These are phyloP conservation scores for Leptopilina drosophilae DNA, from an alignment of 2,888 invertebrate genomes.

Conservation along the genomic window DNA sequence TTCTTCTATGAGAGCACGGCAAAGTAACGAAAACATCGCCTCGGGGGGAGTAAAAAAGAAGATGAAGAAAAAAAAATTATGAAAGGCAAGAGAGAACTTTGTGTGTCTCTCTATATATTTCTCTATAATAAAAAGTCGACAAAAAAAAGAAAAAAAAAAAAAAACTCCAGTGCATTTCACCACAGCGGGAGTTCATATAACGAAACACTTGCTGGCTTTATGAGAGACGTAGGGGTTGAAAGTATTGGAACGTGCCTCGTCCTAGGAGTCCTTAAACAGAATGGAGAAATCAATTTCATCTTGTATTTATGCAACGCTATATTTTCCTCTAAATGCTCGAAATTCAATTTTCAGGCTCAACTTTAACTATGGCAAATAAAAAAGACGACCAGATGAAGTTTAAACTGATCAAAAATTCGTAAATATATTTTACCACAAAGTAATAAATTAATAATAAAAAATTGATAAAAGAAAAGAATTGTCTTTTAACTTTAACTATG, in stretches of 20 bases:
- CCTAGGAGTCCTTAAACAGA: not conserved
- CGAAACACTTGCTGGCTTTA: conserved; percentile 17
- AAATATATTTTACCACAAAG: too few species aligned
- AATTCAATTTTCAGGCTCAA: too few species aligned
- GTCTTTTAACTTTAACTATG: too few species aligned
- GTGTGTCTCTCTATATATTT: conserved; percentile 7
- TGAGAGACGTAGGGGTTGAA: conserved; percentile 15
- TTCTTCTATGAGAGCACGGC: not conserved
- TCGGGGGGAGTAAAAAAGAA: not conserved
- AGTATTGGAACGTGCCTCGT: conserved; percentile 7
- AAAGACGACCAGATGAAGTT: too few species aligned
- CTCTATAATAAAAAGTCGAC: not conserved
- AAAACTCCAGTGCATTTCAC: conserved; percentile 19
- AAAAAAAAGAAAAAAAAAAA: too few species aligned
- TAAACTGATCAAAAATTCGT: too few species aligned
- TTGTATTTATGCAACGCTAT: not conserved
- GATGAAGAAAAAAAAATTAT: not conserved
- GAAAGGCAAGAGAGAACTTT: conserved; percentile 1
- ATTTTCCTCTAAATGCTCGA: too few species aligned
- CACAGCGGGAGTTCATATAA: conserved; percentile 19
- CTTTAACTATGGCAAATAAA: too few species aligned
- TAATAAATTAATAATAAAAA: too few species aligned
- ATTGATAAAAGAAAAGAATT: too few species aligned
- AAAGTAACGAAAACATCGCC: conserved; percentile 35
- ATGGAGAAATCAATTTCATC: not conserved